These are phyloP conservation scores for Macrophya alboannulata DNA, from an alignment of 2,888 invertebrate genomes.

Conservation along the genomic window DNA sequence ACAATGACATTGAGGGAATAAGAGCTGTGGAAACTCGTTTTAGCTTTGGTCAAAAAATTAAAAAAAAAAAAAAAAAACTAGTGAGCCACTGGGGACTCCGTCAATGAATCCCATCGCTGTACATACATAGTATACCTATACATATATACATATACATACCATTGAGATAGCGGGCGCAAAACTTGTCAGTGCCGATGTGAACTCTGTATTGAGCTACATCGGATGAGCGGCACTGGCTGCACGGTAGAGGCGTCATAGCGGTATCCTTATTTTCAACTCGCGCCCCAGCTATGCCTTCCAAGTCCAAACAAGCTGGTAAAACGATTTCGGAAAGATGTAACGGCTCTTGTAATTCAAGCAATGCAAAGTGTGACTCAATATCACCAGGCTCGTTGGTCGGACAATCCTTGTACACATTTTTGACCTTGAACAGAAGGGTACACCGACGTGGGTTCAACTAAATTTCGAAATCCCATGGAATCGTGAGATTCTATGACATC, in stretches of 20 bases:
- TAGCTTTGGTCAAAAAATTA: no score
- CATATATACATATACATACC: conserved; percentile 67
- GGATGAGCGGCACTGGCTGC: conserved; percentile 67
- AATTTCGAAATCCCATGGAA: background rate
- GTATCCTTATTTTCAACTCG: conserved; percentile 77
- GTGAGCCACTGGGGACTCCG: no score
- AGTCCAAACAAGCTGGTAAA: conserved; percentile 74
- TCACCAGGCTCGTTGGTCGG: conserved; percentile 71
- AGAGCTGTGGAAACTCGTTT: no score
- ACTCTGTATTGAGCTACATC: conserved; percentile 62
- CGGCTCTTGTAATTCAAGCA: conserved; percentile 69
- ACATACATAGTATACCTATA: background rate
- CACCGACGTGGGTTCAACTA: background rate
- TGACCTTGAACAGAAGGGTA: conserved; percentile 69
- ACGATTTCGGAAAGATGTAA: conserved; percentile 70
- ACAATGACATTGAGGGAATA: background rate
- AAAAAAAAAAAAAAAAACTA: no score
- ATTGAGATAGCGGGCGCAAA: conserved; percentile 78
- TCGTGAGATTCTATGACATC: no score
- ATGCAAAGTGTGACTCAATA: conserved; percentile 74
- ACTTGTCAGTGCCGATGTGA: conserved; percentile 75
- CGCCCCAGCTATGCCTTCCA: conserved; percentile 59
- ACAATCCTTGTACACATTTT: conserved; percentile 70
- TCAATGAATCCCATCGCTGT: no score
- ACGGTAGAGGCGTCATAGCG: conserved; percentile 72